phyloP scores from a whole-genome alignment of 2,113 vertebrate species.

The Erythrocebus patas region DNA sequence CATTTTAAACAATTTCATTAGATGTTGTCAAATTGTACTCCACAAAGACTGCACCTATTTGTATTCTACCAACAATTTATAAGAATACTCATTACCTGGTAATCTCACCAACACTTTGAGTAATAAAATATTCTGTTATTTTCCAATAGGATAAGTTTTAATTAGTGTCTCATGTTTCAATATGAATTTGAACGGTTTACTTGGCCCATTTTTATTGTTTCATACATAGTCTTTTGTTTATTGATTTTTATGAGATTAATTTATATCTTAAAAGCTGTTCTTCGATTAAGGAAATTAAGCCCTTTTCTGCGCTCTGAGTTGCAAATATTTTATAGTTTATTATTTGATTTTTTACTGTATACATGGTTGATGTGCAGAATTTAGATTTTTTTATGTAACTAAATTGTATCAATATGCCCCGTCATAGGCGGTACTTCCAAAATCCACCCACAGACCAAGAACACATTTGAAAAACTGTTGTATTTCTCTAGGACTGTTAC shows the following conservation, averaged over 20 bases:
- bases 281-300: background rate
- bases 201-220: background rate
- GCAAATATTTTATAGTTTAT: background rate
- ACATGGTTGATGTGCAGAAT: background rate
- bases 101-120: background rate
- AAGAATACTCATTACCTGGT: background rate
- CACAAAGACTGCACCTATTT: background rate
- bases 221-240: background rate
- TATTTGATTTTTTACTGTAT: background rate
- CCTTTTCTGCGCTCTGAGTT: background rate
- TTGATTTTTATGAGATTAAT: background rate
- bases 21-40: background rate
- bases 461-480: background rate
- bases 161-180: background rate
- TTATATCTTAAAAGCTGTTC: background rate
- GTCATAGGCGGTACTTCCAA: background rate
- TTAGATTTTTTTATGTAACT: background rate
- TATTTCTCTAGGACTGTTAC: background rate
- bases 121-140: background rate
- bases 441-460: background rate
- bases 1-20: background rate
- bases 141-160: background rate
- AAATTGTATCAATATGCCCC: background rate
- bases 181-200: background rate
- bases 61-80: background rate